These are phyloP conservation scores for Drosophila histrio DNA, from an alignment of 2,888 invertebrate species.

Conservation along the genomic window DNA sequence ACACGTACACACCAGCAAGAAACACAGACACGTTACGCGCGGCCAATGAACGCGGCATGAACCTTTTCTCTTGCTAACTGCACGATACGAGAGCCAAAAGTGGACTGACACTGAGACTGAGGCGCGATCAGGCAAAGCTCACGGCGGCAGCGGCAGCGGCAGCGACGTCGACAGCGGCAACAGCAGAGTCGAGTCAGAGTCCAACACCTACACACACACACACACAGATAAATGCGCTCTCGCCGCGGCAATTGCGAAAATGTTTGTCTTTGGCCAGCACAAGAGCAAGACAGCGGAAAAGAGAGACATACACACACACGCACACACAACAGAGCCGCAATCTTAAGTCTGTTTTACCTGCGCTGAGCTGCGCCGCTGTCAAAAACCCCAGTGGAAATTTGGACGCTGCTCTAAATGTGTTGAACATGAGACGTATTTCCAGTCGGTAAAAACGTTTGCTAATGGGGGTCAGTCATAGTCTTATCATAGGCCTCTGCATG, in stretches of 20 bases:
- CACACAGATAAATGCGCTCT: constrained; percentile 31
- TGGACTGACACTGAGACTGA: constrained; percentile 61
- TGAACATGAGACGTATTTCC: constrained; percentile 35
- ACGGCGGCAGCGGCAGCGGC: constrained; percentile 43
- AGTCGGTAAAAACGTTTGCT: constrained; percentile 57
- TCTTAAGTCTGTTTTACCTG: constrained; percentile 63
- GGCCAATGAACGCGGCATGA: constrained; percentile 58
- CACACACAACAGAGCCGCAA: constrained; percentile 22
- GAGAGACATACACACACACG: constrained; percentile 16
- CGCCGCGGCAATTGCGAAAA: constrained; percentile 50
- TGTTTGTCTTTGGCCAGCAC: constrained; percentile 45
- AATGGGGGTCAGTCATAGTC: constrained; percentile 61
- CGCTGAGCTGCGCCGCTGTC: constrained; percentile 17
- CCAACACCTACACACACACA: constrained; percentile 50
- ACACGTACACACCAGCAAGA: constrained; percentile 46
- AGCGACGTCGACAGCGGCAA: constrained; percentile 31
- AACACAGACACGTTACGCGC: constrained; percentile 57
- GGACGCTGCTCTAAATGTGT: constrained; percentile 43
- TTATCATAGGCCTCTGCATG: constrained; percentile 52
- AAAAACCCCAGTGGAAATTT: constrained; percentile 64
- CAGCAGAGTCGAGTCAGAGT: constrained; percentile 39
- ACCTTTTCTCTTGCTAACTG: constrained; percentile 54
- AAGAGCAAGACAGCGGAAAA: constrained; percentile 5
- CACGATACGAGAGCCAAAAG: constrained; percentile 70
- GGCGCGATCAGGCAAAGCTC: constrained; percentile 73